phyloP scores from a whole-genome alignment of 1,140 invertebrate species.

The Maconellicoccus hirsutus region DNA sequence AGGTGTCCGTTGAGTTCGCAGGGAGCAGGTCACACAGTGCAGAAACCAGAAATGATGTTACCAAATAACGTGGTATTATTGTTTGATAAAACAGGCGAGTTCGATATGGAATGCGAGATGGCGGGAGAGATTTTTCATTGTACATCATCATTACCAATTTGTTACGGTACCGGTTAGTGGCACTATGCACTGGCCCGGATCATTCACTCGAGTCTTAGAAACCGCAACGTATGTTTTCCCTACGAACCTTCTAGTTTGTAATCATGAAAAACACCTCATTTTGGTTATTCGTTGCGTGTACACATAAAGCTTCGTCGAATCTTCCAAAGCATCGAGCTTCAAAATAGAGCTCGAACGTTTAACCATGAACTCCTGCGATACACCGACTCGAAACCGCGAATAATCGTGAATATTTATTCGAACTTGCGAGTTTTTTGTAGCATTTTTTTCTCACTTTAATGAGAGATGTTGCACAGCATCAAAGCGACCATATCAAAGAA shows the following conservation, averaged over 20 bases:
- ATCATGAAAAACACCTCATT: too few relatives aligned
- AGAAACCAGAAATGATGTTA: background rate
- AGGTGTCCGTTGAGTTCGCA: too few relatives aligned
- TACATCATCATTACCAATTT: conserved; percentile 18
- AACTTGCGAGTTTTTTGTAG: too few relatives aligned
- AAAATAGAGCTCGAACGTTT: too few relatives aligned
- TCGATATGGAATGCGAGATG: background rate
- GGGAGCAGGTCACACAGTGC: background rate
- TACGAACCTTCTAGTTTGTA: too few relatives aligned
- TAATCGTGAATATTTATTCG: too few relatives aligned
- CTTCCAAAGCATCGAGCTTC: too few relatives aligned
- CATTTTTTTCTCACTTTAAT: background rate
- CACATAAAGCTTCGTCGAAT: too few relatives aligned
- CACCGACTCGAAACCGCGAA: too few relatives aligned
- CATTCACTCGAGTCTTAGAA: conserved; percentile 15
- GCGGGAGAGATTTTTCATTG: conserved; percentile 11
- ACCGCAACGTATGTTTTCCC: background rate
- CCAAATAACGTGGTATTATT: background rate
- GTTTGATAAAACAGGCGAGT: background rate
- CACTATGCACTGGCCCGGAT: conserved; percentile 18
- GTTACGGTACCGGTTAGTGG: conserved; percentile 20
- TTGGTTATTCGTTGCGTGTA: too few relatives aligned
- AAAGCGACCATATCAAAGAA: background rate
- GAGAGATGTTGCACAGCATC: background rate
- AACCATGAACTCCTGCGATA: too few relatives aligned